Evolutionary conservation across 2,797 vertebrate species (phyloP), one percentile per base, ranked within the genome.

Genomic region (Rhinoraja longicauda): DNA sequence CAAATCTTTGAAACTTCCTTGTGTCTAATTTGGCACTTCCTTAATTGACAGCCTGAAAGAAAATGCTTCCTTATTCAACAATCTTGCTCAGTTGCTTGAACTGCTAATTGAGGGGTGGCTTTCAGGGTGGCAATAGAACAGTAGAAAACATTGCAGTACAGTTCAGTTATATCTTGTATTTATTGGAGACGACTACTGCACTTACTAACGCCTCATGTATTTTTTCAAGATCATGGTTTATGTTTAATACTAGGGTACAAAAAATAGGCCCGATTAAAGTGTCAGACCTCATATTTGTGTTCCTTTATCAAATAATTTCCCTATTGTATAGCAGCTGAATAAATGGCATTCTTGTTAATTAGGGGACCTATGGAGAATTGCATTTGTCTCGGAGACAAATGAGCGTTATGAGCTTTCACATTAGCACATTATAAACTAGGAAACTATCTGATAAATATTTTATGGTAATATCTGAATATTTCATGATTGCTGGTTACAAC

Each of bases 401-500:
- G 32, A 32, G 39, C 24, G 26, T 8, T 26, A 75, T 53, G 39
- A 92, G 24, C 36, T 53, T 92, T 53, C 36, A 73, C 24, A 92
- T 92, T 73, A 72, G 17, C 70, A 73, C 73, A 24, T 57, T 45
- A 57, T 45, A 17, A 7, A 39, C 17, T 10, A 19, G 39, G 90
- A 92, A 70, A 4, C 90, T 24, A 73, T 17, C 0, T 8, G 29
- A 24, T 53, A 45, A 92, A 92, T 92, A 92, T 75, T 92, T 92
- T 75, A 75, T 92, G 36, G 53, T 75, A 70, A 70, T 90, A 88
- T 9, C 70, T 26, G 62, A 72, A 90, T 92, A 92, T 53, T 53
- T 92, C 57, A 92, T 75, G 67, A 73, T 26, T 32, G 19, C 19
- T 90, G 17, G 39, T 57, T 75, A 53, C 90, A 57, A n/a, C 45